These are phyloP conservation scores for Thecophora atra DNA, from an alignment of 2,888 invertebrate genomes.

Conservation along the genomic window DNA sequence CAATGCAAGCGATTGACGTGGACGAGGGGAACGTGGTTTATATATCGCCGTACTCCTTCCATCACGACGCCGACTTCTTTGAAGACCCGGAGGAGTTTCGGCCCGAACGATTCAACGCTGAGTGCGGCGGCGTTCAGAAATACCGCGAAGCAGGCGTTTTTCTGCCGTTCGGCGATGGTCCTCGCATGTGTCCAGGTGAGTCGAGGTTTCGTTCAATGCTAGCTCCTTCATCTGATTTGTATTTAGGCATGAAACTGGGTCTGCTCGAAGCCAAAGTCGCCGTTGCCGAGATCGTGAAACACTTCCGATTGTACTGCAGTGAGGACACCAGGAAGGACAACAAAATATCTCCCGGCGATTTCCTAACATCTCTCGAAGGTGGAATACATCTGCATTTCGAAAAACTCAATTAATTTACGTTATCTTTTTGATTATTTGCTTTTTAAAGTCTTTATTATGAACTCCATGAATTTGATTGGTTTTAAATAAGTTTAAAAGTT, in stretches of 20 bases:
- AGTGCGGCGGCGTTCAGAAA: slow-evolving; percentile 50
- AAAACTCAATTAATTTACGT: slow-evolving; percentile 10
- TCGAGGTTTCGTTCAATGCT: too few species aligned
- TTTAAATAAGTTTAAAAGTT: too few species aligned
- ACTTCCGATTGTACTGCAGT: slow-evolving; percentile 52
- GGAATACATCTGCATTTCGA: slow-evolving; percentile 48
- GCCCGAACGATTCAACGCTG: slow-evolving; percentile 53
- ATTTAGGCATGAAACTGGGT: slow-evolving; percentile 59
- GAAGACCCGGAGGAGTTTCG: slow-evolving; percentile 51
- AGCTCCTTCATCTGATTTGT: too few species aligned
- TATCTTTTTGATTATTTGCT: too few species aligned
- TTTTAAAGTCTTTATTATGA: too few species aligned
- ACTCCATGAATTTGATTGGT: too few species aligned
- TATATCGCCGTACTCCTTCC: slow-evolving; percentile 60
- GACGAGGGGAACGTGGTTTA: slow-evolving; percentile 54
- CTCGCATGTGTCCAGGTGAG: slow-evolving; percentile 54
- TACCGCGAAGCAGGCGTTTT: slow-evolving; percentile 53
- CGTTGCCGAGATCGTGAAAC: slow-evolving; percentile 52
- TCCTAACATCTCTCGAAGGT: slow-evolving; percentile 49
- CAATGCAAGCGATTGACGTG: slow-evolving; percentile 39
- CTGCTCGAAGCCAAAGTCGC: slow-evolving; percentile 54
- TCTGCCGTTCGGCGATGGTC: slow-evolving; percentile 58
- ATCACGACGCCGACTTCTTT: slow-evolving; percentile 52
- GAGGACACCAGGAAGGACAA: slow-evolving; percentile 52
- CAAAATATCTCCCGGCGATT: slow-evolving; percentile 51